A percentile compares a stretch with the other conserved stretches of the same genome.
Conservation (phyloP, 2,888 invertebrate genomes). For the Sthenelais limicola region DNA sequence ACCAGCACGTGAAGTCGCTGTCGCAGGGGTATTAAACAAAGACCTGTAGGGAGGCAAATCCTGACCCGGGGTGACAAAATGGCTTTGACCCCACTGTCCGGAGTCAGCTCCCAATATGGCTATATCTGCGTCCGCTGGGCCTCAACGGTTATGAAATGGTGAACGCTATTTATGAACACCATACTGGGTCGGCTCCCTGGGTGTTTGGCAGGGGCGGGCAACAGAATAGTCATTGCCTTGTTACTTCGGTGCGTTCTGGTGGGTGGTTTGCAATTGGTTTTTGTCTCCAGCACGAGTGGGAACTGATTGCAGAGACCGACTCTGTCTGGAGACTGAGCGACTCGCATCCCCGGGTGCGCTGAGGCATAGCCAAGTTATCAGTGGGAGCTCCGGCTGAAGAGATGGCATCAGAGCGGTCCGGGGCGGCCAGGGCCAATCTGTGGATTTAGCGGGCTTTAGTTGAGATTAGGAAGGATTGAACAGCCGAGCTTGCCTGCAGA, state of each 20-base stretch:
- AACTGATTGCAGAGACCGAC: slow-evolving; percentile 1
- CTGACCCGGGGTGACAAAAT: slow-evolving; percentile 29
- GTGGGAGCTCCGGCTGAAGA: not conserved
- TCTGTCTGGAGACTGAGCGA: not conserved
- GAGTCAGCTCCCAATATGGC: not conserved
- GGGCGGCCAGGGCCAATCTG: no score
- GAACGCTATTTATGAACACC: slow-evolving; percentile 35
- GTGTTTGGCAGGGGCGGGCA: not conserved
- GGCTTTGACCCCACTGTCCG: slow-evolving; percentile 21
- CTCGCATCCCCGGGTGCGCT: no score
- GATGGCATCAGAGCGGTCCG: slow-evolving; percentile 1
- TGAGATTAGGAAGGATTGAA: slow-evolving; percentile 24
- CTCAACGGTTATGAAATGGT: slow-evolving; percentile 36
- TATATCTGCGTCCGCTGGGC: slow-evolving; percentile 15
- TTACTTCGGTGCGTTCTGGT: not conserved
- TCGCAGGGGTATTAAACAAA: not conserved
- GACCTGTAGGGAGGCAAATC: not conserved
- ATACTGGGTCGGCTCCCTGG: slow-evolving; percentile 5
- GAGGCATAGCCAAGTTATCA: slow-evolving; percentile 13
- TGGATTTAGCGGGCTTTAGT: slow-evolving; percentile 15
- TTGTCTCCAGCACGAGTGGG: slow-evolving; percentile 14
- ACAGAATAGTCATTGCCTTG: not conserved
- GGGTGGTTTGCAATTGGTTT: slow-evolving; percentile 26
- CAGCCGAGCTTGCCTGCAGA: not conserved
- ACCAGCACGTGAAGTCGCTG: not conserved